These are phyloP conservation scores for Tetramorium alpestre DNA, from an alignment of 1,140 invertebrate genomes.

Conservation along the genomic window DNA sequence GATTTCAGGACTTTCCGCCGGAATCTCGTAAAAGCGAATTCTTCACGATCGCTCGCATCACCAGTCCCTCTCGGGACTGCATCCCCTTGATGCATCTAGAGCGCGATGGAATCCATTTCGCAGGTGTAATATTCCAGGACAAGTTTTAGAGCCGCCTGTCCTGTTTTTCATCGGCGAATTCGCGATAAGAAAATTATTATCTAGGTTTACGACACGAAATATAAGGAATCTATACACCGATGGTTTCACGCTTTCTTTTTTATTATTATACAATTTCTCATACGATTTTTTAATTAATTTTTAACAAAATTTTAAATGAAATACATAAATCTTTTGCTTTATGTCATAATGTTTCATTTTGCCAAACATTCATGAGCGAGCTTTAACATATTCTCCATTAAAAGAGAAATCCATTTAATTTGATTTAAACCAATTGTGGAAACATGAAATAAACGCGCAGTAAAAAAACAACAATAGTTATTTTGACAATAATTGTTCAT, in stretches of 20 bases:
- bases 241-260: not conserved
- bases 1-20: slow-evolving; percentile 71
- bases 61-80: not conserved
- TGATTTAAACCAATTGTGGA: not conserved
- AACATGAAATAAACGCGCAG: not conserved
- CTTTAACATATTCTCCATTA: not conserved
- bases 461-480: not conserved
- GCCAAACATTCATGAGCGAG: not conserved
- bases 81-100: slow-evolving; percentile 46
- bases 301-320: not conserved
- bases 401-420: not conserved
- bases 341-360: not conserved
- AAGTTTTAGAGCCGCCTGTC: slow-evolving; percentile 27
- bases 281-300: not conserved
- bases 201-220: not conserved
- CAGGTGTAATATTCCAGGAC: slow-evolving; percentile 40
- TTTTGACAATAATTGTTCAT: not conserved
- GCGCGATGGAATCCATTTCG: slow-evolving; percentile 55
- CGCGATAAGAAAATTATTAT: slow-evolving; percentile 52
- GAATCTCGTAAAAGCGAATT: slow-evolving; percentile 76
- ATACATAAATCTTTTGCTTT: not conserved
- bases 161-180: slow-evolving; percentile 28
- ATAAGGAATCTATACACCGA: not conserved
- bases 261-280: not conserved
- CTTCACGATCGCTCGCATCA: slow-evolving; percentile 62